Percentiles rank a stretch among this genome's conserved stretches.
Conservation (phyloP, 1,140 invertebrate species). For the Drosophila grimshawi region DNA sequence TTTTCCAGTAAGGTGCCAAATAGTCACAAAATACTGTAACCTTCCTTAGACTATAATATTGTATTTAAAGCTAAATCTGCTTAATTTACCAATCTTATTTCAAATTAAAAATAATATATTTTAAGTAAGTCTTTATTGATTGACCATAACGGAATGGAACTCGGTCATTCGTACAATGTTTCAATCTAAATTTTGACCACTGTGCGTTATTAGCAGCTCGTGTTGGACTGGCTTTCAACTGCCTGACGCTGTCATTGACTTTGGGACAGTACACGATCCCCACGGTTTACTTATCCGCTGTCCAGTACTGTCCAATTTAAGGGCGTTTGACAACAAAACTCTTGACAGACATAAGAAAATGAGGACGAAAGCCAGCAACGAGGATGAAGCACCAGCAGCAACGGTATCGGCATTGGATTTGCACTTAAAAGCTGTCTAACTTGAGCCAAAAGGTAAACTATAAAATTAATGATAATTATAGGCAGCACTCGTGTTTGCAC, state of each 20-base stretch:
- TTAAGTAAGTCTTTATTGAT: background rate
- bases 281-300: constrained; percentile 5
- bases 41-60: too few relatives aligned
- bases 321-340: constrained; percentile 52
- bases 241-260: constrained; percentile 36
- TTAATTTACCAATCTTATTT: background rate
- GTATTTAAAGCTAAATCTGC: too few relatives aligned
- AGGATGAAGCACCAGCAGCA: background rate
- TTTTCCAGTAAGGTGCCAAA: too few relatives aligned
- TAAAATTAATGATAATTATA: constrained; percentile 80
- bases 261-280: constrained; percentile 18
- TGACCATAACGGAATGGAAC: background rate
- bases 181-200: constrained; percentile 19
- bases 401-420: constrained; percentile 48
- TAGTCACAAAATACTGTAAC: too few relatives aligned
- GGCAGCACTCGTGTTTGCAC: constrained; percentile 41
- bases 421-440: constrained; percentile 48
- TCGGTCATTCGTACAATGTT: background rate
- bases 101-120: background rate
- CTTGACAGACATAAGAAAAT: constrained; percentile 21
- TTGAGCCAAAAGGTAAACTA: constrained; percentile 51
- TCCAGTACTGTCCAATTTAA: constrained; percentile 35
- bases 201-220: constrained; percentile 19
- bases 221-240: constrained; percentile 1
- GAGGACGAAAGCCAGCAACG: background rate